Conservation (phyloP, 2,888 invertebrate genomes). For the Podotricha telesiphe region DNA sequence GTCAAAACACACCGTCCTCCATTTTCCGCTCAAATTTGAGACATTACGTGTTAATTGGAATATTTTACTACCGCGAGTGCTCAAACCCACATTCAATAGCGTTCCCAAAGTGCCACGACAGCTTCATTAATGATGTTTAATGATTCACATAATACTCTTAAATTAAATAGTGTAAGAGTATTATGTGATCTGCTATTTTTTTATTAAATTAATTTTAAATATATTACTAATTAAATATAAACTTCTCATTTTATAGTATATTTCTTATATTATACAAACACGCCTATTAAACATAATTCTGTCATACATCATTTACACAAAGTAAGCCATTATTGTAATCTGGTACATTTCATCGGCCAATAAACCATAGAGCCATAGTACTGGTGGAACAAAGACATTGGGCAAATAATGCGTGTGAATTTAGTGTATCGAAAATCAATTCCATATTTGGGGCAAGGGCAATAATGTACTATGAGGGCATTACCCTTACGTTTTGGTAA, state of each 20-base stretch:
- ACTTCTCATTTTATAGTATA: too few species aligned
- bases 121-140: too few species aligned
- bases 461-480: conserved; percentile 59
- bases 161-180: too few species aligned
- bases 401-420: conserved; percentile 78
- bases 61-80: too few species aligned
- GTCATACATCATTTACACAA: conserved; percentile 33
- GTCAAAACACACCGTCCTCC: too few species aligned
- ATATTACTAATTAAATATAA: background rate
- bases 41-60: too few species aligned
- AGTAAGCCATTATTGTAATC: conserved; percentile 30
- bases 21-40: too few species aligned
- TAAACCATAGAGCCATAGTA: conserved; percentile 44
- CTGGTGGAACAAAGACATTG: conserved; percentile 58
- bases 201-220: too few species aligned
- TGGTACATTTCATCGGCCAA: conserved; percentile 43
- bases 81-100: too few species aligned
- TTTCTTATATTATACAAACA: background rate
- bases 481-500: conserved; percentile 51
- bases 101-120: too few species aligned
- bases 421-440: conserved; percentile 80
- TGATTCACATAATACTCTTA: too few species aligned
- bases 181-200: too few species aligned
- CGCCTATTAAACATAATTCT: background rate
- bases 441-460: conserved; percentile 56